phyloP scores from a whole-genome alignment of 2,113 vertebrate genomes.

The Anser cygnoides region DNA sequence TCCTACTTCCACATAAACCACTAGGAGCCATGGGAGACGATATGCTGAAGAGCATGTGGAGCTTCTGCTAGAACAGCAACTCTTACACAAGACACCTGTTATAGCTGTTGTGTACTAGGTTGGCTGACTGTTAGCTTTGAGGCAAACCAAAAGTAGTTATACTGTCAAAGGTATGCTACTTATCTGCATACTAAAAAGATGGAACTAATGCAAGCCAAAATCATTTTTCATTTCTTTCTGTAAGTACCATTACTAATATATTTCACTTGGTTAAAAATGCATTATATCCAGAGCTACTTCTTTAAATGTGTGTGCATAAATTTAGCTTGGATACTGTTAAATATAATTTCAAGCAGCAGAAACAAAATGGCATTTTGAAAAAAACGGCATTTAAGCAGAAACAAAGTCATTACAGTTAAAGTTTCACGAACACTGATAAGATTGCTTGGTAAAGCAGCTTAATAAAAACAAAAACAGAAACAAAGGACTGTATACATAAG shows the following conservation, averaged over 20 bases:
- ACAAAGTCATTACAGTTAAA: constrained; percentile 41
- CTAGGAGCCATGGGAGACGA: accelerated
- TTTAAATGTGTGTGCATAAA: constrained; percentile 36
- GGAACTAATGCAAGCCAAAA: constrained; percentile 36
- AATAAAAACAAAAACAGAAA: constrained; percentile 25
- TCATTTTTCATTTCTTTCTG: constrained; percentile 2
- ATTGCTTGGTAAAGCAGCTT: background rate
- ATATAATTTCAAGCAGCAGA: constrained; percentile 36
- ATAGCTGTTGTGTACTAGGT: background rate
- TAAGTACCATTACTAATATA: constrained; percentile 61
- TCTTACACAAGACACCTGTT: background rate
- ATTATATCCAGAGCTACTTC: constrained; percentile 38
- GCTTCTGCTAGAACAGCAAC: background rate
- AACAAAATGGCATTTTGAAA: constrained; percentile 46
- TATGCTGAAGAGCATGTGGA: background rate
- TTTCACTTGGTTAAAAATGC: constrained; percentile 55
- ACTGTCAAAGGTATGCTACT: constrained; percentile 48
- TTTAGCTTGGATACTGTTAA: constrained; percentile 38
- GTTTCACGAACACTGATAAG: constrained; percentile 41
- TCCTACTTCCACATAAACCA: background rate
- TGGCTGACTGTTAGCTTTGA: background rate
- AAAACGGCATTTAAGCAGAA: constrained; percentile 39
- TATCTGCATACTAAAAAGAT: constrained; percentile 31
- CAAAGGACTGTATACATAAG: background rate
- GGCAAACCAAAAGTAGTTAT: constrained; percentile 33